These are phyloP conservation scores for Rhyacophila brunnea DNA, from an alignment of 1,140 invertebrate genomes.

Conservation along the genomic window DNA sequence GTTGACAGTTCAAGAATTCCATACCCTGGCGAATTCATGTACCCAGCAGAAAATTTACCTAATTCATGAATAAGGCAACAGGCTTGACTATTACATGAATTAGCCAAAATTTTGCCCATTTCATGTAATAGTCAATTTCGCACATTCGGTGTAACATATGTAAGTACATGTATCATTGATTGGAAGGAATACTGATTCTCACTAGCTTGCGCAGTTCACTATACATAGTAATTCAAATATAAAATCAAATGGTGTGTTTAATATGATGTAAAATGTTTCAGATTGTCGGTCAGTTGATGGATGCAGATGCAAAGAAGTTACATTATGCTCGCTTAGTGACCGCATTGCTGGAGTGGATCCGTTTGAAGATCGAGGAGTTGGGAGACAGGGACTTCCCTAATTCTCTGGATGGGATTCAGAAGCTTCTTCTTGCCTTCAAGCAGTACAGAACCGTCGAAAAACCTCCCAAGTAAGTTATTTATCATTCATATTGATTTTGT, in stretches of 20 bases:
- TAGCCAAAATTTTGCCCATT: too few relatives aligned
- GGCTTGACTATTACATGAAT: too few relatives aligned
- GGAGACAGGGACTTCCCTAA: slow-evolving; percentile 92
- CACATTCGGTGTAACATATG: neutral
- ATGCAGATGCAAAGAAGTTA: slow-evolving; percentile 87
- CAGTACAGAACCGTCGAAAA: slow-evolving; percentile 96
- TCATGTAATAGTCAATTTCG: too few relatives aligned
- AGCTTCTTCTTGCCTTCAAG: slow-evolving; percentile 87
- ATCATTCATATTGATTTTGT: too few relatives aligned
- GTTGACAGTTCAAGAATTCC: too few relatives aligned
- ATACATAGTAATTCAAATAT: too few relatives aligned
- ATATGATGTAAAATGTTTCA: slow-evolving; percentile 42
- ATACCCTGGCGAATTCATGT: too few relatives aligned
- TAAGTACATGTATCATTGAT: neutral
- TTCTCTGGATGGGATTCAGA: slow-evolving; percentile 91
- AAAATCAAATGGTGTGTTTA: neutral
- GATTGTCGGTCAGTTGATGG: slow-evolving; percentile 95
- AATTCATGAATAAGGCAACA: too few relatives aligned
- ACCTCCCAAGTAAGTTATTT: slow-evolving; percentile 93
- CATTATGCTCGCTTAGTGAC: slow-evolving; percentile 85
- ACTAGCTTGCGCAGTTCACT: too few relatives aligned
- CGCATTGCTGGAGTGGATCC: slow-evolving; percentile 92
- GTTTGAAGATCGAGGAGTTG: slow-evolving; percentile 79
- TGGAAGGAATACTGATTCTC: too few relatives aligned
- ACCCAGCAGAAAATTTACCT: too few relatives aligned